phyloP scores from a whole-genome alignment of 2,888 invertebrate genomes.

The Notodonta ziczac region DNA sequence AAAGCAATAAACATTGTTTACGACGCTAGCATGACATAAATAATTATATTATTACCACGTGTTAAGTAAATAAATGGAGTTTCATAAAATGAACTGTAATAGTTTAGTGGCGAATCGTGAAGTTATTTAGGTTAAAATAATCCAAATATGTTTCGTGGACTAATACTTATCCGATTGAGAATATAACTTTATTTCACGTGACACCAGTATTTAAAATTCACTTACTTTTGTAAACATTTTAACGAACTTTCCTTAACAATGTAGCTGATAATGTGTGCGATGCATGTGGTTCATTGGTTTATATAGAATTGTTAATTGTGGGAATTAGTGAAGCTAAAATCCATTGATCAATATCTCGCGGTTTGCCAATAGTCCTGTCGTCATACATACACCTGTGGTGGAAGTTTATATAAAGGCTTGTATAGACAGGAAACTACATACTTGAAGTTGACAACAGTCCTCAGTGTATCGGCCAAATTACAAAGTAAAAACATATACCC shows the following conservation, averaged over 20 bases:
- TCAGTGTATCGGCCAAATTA: too few relatives aligned
- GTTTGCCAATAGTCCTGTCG: conserved; percentile 71
- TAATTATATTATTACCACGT: background rate
- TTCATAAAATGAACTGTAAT: background rate
- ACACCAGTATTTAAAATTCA: conserved; percentile 20
- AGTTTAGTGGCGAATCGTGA: background rate
- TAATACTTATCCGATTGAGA: too few relatives aligned
- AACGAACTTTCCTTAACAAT: conserved; percentile 31
- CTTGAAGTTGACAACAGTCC: background rate
- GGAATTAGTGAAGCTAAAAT: conserved; percentile 82
- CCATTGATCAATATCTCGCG: conserved; percentile 77
- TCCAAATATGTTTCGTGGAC: too few relatives aligned
- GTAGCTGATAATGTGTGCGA: conserved; percentile 43
- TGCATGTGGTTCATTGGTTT: conserved; percentile 65
- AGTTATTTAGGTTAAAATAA: conserved; percentile 7
- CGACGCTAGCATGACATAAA: background rate
- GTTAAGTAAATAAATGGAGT: too few relatives aligned
- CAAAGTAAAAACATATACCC: too few relatives aligned
- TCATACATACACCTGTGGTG: conserved; percentile 60
- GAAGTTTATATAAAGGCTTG: conserved; percentile 1
- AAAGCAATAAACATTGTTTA: conserved; percentile 1
- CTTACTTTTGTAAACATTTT: conserved; percentile 70
- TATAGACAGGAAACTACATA: conserved; percentile 2
- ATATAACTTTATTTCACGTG: background rate
- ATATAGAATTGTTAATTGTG: conserved; percentile 80